Conservation (phyloP, 2,797 vertebrate genomes). For the Lates japonicus region DNA sequence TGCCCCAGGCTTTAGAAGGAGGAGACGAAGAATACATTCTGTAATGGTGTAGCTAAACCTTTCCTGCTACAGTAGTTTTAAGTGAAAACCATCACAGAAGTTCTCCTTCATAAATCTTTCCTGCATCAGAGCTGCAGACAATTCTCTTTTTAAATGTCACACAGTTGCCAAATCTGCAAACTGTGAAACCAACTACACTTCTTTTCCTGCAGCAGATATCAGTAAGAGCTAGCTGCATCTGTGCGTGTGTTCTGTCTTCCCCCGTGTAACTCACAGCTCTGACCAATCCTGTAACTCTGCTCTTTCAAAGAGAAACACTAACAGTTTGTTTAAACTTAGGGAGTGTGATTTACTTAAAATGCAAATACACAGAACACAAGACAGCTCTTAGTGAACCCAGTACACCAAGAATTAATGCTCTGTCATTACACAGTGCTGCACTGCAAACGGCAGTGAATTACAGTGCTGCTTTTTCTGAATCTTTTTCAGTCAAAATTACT, state of each 20-base stretch:
- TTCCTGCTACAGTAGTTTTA: constrained; percentile 8
- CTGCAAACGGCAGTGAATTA: not conserved
- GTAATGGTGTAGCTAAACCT: constrained; percentile 9
- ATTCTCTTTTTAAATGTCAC: constrained; percentile 10
- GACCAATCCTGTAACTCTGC: constrained; percentile 2
- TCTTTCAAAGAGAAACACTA: constrained; percentile 5
- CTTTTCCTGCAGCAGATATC: constrained; percentile 36
- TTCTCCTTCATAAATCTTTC: constrained; percentile 13
- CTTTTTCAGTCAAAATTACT: not conserved
- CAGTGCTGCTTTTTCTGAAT: not conserved
- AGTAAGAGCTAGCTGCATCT: not conserved
- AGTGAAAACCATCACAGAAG: constrained; percentile 17
- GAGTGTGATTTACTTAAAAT: constrained; percentile 14
- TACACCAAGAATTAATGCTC: not conserved
- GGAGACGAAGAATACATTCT: constrained; percentile 39
- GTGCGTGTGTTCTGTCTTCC: not conserved
- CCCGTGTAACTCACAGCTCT: constrained; percentile 4
- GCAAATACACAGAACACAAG: not conserved
- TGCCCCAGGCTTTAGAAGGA: constrained; percentile 31
- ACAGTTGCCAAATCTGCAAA: constrained; percentile 34
- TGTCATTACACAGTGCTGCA: not conserved
- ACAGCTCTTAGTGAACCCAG: not conserved
- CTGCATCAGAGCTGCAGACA: constrained; percentile 18
- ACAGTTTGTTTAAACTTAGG: not conserved
- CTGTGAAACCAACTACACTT: constrained; percentile 16